Base-by-base conservation (phyloP, 2,888 invertebrate species). In the Balanococcus diminutus region DNA sequence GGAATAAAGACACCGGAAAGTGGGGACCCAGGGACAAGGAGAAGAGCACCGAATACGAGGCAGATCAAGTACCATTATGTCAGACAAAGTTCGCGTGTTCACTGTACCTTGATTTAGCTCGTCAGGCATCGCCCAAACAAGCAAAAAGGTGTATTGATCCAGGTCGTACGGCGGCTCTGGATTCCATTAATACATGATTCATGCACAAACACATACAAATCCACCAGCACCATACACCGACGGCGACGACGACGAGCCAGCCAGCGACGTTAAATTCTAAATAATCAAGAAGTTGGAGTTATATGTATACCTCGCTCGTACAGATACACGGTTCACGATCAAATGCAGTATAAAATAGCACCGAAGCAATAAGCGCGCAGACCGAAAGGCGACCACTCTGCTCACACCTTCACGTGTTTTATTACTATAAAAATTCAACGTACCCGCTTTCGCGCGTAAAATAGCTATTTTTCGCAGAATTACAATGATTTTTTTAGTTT, bases 171-270 rank as follows among this genome's bases (percentile, higher is more conserved):
- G 36, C 75, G 75, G 36, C 36, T 79, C 75, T 79, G n/a, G 75
- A 79, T 36, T 79, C 75, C 75, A 79, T 79, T 79, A 79, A 79
- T 79, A 79, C 75, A 36, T 79, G 36, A 79, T 79, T 36, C 75
- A 79, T 79, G 75, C 36, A 79, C 75, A 79, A 79, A 79, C 67
- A 28, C 28, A 79, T 79, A 32, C 75, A 19, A 32, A 56, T 56
- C n/a, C 19, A 16, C 8, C n/a, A 31, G n/a, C 32, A 67, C 28
- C 25, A 22, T 25, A 56, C 56, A 56, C 61, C 61, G 25, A n/a
- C 46, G n/a, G n/a, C 36, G 36, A 36, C 46, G 5, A 46, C 46
- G 46, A 28, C 16, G 11, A 72, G 31, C 72, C 31, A 72, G 31
- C 16, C 31, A 72, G 31, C 28, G 31, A 72, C 72, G 72, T 16